Evolutionary conservation across 2,797 vertebrate genomes (phyloP), one percentile per base, ranked within the genome.

Genomic region (Microctenopoma steveboyesi): DNA sequence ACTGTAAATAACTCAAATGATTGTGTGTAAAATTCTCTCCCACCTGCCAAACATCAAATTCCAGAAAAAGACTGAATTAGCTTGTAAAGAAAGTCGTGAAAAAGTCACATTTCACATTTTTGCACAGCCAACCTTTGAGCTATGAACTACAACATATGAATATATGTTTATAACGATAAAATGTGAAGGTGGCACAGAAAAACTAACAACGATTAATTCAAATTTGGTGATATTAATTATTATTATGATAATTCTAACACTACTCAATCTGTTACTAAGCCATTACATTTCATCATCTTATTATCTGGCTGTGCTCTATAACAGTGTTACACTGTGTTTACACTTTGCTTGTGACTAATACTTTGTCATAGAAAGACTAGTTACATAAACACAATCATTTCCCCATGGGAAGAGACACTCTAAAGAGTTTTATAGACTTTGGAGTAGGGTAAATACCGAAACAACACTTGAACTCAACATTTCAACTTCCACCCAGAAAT

Each of bases 321-420:
- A 15, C 15, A 39, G 15, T 42, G 22, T 28, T 70, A 18, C 51
- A 55, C 15, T 49, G 25, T 57, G 60, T 55, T 74, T 67, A 46
- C 40, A 52, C 11, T 6, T 49, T 28, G 4, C 49, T 66, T 52
- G 10, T 56, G 58, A 66, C 50, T 49, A 37, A 70, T 52, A 63
- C 4, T 50, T 51, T 45, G 6, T 39, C 3, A 33, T 14, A 35
- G 69, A 70, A 73, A 68, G 7, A 25, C 27, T 7, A 52, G 50
- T 69, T 18, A 64, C 50, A 67, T 50, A 62, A 72, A 79, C 10
- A 58, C 11, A 39, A 5, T 50, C 11, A 37, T 59, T 71, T 64
- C 45, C 11, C 57, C 30, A 49, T 1, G 22, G 49, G 25, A 45
- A 0, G 3, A 30, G 2, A 62, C 11, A 35, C 16, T 50, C n/a